Base-by-base conservation (phyloP, 2,797 vertebrate species). In the Sebastolobus alascanus region DNA sequence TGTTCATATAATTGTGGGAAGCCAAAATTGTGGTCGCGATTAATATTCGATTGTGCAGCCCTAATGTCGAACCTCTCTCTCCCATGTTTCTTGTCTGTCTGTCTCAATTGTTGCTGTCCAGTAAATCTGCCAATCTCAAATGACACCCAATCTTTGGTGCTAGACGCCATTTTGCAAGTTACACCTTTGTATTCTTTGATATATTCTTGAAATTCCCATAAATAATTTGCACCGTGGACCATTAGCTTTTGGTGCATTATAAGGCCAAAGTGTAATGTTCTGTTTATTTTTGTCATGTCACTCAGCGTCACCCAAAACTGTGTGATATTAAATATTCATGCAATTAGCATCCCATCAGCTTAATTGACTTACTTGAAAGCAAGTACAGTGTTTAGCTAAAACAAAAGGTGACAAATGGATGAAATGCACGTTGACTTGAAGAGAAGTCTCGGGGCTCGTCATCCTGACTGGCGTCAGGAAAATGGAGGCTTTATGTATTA, bases 401-500 rank as follows among this genome's bases (percentile, higher is more conserved):
- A 46, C 59, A 76, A 59, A 59, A 90, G 46, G 37, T 74, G 89
- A 83, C 35, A 64, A 74, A 83, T 22, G 1, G 56, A 86, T 84
- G 46, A 85, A 86, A 40, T 58, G 65, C 72, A 59, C 79, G 50
- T 33, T 82, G 64, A 80, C 80, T 78, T 46, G 12, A 78, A 46
- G 40, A 46, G 46, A 74, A 70, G 75, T 84, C 68, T 72, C 54
- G 4, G 37, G 37, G 63, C 56, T 81, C 20, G 40, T 80, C 40
- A 55, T 83, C 73, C 74, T 77, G 43, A 77, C 84, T 77, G 67
- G 63, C 55, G 8, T 85, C 58, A 61, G 66, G 72, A 81, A 90
- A 89, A 94, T 87, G 68, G 79, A 92, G 68, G 82, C 37, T 86
- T 85, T 84, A 85, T 83, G 80, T 85, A 75, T 89, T 80, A 67